Evolutionary conservation across 2,888 invertebrate genomes (phyloP).

Genomic region (Lymantria dispar): DNA sequence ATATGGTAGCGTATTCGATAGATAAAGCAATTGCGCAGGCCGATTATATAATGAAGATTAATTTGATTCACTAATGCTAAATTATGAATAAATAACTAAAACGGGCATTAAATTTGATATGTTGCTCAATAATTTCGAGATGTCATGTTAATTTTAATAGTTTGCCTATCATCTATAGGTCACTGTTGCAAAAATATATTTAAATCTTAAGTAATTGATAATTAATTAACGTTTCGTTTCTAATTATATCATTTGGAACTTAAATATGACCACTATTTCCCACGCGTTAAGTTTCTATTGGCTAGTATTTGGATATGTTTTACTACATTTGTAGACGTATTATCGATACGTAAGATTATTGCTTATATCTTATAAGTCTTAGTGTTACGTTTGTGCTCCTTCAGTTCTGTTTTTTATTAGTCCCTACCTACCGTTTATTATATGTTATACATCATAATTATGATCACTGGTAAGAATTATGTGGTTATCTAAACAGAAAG

Average conservation of each 20-base stretch:
- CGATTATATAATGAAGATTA: background rate
- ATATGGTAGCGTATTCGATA: slow-evolving; percentile 44
- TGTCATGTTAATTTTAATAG: background rate
- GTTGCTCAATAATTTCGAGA: background rate
- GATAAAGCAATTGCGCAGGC: slow-evolving; percentile 11
- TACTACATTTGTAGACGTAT: too few relatives aligned
- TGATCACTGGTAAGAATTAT: too few relatives aligned
- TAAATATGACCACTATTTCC: background rate
- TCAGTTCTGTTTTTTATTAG: too few relatives aligned
- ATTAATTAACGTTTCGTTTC: slow-evolving; percentile 2
- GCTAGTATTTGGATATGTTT: too few relatives aligned
- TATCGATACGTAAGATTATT: too few relatives aligned
- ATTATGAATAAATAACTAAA: background rate
- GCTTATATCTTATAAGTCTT: too few relatives aligned
- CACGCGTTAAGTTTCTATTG: too few relatives aligned
- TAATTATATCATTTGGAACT: background rate
- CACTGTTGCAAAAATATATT: background rate
- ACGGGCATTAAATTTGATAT: background rate
- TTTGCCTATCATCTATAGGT: background rate
- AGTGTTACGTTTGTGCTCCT: too few relatives aligned
- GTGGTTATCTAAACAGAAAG: too few relatives aligned
- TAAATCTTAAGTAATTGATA: background rate
- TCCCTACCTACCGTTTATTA: too few relatives aligned
- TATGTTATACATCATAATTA: too few relatives aligned
- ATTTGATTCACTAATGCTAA: background rate